These are phyloP conservation scores for Mylabris sibirica DNA, from an alignment of 2,888 invertebrate genomes.

Conservation along the genomic window DNA sequence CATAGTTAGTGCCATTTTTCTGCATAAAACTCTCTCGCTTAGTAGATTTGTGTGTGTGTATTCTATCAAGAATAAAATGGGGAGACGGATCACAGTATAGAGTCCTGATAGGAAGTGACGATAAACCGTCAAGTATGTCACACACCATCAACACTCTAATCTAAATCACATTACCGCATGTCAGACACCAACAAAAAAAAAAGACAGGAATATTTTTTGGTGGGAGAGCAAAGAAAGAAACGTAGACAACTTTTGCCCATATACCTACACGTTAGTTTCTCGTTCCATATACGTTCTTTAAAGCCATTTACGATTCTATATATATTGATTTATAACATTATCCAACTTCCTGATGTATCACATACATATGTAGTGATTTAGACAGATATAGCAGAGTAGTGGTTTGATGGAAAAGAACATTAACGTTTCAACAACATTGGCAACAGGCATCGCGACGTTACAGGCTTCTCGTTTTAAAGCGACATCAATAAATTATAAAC, in stretches of 20 bases:
- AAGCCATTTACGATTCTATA: slow-evolving; percentile 24
- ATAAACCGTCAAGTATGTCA: slow-evolving; percentile 57
- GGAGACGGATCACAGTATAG: slow-evolving; percentile 21
- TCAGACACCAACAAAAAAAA: slow-evolving; percentile 33
- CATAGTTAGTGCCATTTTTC: neutral
- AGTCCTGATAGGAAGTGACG: slow-evolving; percentile 49
- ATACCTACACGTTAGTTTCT: slow-evolving; percentile 36
- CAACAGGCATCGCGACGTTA: slow-evolving; percentile 28
- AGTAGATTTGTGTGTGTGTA: slow-evolving; percentile 35
- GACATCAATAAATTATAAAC: slow-evolving; percentile 32
- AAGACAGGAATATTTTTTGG: slow-evolving; percentile 10
- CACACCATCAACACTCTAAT: slow-evolving; percentile 58
- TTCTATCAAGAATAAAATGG: slow-evolving; percentile 29
- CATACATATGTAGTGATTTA: slow-evolving; percentile 28
- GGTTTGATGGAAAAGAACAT: slow-evolving; percentile 40
- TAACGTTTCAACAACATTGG: slow-evolving; percentile 41
- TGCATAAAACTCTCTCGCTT: slow-evolving; percentile 31
- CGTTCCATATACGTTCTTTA: slow-evolving; percentile 38
- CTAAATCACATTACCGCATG: slow-evolving; percentile 56
- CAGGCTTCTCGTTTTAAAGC: slow-evolving; percentile 36
- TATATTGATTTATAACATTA: slow-evolving; percentile 55
- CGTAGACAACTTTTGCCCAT: slow-evolving; percentile 27
- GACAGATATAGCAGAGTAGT: neutral
- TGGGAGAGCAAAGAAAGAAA: neutral
- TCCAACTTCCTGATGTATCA: slow-evolving; percentile 44